Evolutionary conservation across 2,888 invertebrate genomes (phyloP), one percentile per base, ranked within the genome.

Genomic region (Epinotia nisella): DNA sequence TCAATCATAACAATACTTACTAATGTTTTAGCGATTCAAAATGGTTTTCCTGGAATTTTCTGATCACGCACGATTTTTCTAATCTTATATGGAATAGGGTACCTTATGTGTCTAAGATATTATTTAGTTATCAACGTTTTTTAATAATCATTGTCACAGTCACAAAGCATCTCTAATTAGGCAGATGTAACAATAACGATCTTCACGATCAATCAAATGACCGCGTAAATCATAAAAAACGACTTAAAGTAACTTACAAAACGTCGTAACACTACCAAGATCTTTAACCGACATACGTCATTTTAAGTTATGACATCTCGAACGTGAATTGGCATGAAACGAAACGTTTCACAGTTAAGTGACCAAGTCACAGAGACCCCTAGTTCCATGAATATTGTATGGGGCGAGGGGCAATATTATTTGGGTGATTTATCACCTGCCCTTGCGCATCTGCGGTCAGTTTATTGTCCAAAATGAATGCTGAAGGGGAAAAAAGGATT

Each of bases 371-470:
- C 17, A n/a, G 29, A 58, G 62, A 73, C 19, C 69, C 51, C 11
- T 53, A 15, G 21, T 41, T 58, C 7, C 62, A 13, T 58, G 17
- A 13, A 24, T 21, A 68, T 29, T 58, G 58, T 24, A 67, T 29
- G 17, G 10, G 9, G 17, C 7, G 5, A 24, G 11, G 39, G 69
- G 13, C 29, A 7, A 15, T 2, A 15, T 64, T 29, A n/a, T 41
- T 11, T 64, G 64, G 72, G 21, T 15, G 24, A 15, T 55, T 29
- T 64, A 62, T 75, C 92, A 91, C 90, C 92, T 91, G 92, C 87
- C 78, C 62, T 53, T 56, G 74, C 76, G 82, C 91, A 91, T 90
- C 90, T 91, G 91, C 90, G 87, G 88, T 87, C 88, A 87, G 77
- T 86, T 88, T 85, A 86, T 83, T 87, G 86, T 85, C 85, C 86